Base-by-base conservation (phyloP, 2,888 invertebrate species). In the Hirudinaria manillensis region DNA sequence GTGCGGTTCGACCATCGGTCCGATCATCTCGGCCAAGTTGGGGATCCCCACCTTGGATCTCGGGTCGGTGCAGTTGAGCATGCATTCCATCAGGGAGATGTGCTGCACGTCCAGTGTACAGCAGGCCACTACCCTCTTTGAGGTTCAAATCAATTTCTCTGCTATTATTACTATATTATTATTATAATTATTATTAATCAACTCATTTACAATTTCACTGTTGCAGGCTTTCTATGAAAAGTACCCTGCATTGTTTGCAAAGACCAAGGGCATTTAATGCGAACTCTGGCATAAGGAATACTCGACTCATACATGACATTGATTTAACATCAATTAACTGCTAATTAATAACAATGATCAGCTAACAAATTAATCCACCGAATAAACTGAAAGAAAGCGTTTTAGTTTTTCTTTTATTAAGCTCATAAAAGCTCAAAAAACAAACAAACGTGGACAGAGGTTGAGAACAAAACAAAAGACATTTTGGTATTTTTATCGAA, bases 41-140 rank as follows among this genome's bases (percentile, higher is more conserved):
- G 87, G 87, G 0, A 83, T 87, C 78, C 82, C 83, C 27, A 87
- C 87, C 1, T 81, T 88, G 45, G 88, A 88, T 79, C 82, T 87
- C 24, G 87, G 88, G 27, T 85, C 85, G 6, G 77, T 87, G 1
- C 87, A 87, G 79, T 82, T 87, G 74, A 85, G 85, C 68, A 88
- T 88, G 88, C 88, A 88, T 80, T 87, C 87, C 16, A 86, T 87
- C 78, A 80, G 87, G 36, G 88, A 88, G 80, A 85, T 86, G 83
- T 84, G 85, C 36, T 85, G 84, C 79, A 84, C 84, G 3, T 81
- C 83, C 3, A 84, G 85, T 79, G 83, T 87, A n/a, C 76, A 80
- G 51, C 85, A 87, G 76, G 83, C 85, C 45, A 82, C 82, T 7
- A 79, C 80, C 3, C 83, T 87, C 32, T 87, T 83, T 80, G 81